phyloP scores from a whole-genome alignment of 2,888 invertebrate species.

The Oasisia sp. region DNA sequence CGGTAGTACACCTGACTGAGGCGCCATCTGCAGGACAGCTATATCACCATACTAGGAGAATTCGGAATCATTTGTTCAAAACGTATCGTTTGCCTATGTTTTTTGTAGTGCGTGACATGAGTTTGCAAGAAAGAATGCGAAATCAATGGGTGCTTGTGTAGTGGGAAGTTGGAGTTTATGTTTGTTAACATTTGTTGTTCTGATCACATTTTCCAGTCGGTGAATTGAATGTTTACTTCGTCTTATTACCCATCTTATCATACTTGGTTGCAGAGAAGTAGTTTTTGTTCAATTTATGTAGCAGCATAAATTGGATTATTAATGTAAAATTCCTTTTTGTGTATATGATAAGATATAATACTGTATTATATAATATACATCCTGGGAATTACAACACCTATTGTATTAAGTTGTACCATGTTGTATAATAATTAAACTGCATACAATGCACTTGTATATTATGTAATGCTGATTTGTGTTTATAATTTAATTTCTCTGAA shows the following conservation, averaged over 20 bases:
- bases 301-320: background rate
- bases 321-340: background rate
- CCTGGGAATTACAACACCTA: background rate
- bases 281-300: background rate
- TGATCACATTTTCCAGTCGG: background rate
- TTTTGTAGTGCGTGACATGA: background rate
- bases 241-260: background rate
- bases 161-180: background rate
- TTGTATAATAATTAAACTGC: background rate
- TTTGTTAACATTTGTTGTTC: background rate
- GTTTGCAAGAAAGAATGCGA: background rate
- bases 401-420: background rate
- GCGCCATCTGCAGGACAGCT: background rate
- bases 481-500: background rate
- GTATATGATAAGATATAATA: background rate
- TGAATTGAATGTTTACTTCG: background rate
- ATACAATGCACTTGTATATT: background rate
- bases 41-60: background rate
- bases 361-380: background rate
- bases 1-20: background rate
- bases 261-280: background rate
- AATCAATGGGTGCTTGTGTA: background rate
- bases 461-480: background rate
- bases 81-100: background rate
- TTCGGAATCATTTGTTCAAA: background rate